phyloP scores from a whole-genome alignment of 1,140 invertebrate species.

The Cardiocondyla obscurior region DNA sequence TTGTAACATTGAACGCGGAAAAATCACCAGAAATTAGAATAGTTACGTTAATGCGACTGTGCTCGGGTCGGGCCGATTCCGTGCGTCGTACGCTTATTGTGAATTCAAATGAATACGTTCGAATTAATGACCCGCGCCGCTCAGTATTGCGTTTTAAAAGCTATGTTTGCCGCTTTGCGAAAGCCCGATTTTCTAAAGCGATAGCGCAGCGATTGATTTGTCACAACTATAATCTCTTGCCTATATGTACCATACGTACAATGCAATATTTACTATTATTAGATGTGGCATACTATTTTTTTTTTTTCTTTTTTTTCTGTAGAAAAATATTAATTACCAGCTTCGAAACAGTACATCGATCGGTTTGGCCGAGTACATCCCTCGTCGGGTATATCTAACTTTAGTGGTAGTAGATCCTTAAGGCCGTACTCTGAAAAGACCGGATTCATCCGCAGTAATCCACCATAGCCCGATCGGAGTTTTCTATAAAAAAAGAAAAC shows the following conservation, averaged over 20 bases:
- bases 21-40: conserved; percentile 19
- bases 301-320: not conserved
- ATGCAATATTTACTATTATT: not conserved
- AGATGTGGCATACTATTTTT: not conserved
- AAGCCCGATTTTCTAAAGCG: not conserved
- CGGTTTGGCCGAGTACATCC: conserved; percentile 95
- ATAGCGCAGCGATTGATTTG: conserved; percentile 23
- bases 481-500: conserved; percentile 87
- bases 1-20: not conserved
- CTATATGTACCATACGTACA: not conserved
- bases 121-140: conserved; percentile 4
- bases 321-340: conserved; percentile 84
- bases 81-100: conserved; percentile 1
- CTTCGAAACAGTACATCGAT: conserved; percentile 96
- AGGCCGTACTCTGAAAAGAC: conserved; percentile 94
- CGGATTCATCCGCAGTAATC: conserved; percentile 93
- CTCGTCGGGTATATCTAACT: conserved; percentile 95
- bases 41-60: not conserved
- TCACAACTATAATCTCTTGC: conserved; percentile 7
- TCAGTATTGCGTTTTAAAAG: not conserved
- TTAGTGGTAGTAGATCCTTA: conserved; percentile 95
- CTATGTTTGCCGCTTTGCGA: not conserved
- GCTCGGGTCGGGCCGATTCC: conserved; percentile 3
- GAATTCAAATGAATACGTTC: conserved; percentile 17
- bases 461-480: conserved; percentile 90